Percentiles rank a stretch among this genome's conserved stretches.
These are phyloP conservation scores for Drosophila dunni DNA, from an alignment of 1,140 invertebrate genomes.

Conservation along the genomic window DNA sequence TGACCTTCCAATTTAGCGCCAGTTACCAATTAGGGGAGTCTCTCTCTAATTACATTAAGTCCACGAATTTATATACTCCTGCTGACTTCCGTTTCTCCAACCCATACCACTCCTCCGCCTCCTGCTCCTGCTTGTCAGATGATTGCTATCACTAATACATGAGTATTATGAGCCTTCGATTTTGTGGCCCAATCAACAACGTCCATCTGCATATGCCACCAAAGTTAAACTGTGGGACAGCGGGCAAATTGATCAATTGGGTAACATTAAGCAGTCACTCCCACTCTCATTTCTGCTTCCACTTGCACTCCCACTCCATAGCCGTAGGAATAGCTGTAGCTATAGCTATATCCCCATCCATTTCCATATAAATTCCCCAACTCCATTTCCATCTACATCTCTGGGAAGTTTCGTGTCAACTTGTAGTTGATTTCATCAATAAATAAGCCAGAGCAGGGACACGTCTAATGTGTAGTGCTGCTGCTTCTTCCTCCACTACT, in stretches of 20 bases:
- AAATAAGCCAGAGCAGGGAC: slow-evolving; percentile 61
- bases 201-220: slow-evolving; percentile 71
- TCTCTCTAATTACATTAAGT: slow-evolving; percentile 70
- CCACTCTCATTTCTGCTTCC: not conserved
- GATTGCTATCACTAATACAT: slow-evolving; percentile 40
- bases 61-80: slow-evolving; percentile 21
- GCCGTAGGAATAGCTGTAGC: too few relatives aligned
- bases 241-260: slow-evolving; percentile 75
- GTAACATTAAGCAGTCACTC: slow-evolving; percentile 72
- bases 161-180: slow-evolving; percentile 50
- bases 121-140: slow-evolving; percentile 19
- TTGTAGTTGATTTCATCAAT: slow-evolving; percentile 73
- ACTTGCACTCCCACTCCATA: slow-evolving; percentile 21
- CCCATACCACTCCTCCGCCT: not conserved
- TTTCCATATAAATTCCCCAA: not conserved
- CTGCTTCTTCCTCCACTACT: not conserved
- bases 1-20: slow-evolving; percentile 61
- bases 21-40: slow-evolving; percentile 57
- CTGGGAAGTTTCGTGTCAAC: slow-evolving; percentile 71
- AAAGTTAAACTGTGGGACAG: not conserved
- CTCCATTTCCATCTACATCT: not conserved
- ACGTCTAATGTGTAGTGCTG: slow-evolving; percentile 42
- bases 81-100: slow-evolving; percentile 35
- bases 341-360: not conserved
- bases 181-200: slow-evolving; percentile 63